Base-by-base conservation (phyloP, 2,888 invertebrate genomes). In the Caenorhabditis sulstoni region DNA sequence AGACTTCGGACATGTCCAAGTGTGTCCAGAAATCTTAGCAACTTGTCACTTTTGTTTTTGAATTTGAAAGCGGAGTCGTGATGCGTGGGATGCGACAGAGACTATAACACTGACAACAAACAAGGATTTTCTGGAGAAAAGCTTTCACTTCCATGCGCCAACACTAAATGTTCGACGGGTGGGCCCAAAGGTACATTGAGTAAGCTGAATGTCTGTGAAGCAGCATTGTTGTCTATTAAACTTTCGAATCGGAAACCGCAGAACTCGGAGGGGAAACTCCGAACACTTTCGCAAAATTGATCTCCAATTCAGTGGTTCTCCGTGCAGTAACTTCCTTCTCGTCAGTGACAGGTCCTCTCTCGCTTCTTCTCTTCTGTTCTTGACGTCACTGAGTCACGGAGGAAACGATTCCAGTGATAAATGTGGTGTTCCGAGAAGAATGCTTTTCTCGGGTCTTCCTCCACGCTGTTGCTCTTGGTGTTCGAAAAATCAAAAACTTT, bases 21-120 rank as follows among this genome's bases (percentile, higher is more conserved):
- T 47, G 61, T 70, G 62, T 71, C 7, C 62, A 55, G 45, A 59
- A 70, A 61, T 64, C 58, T 73, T 55, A 64, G 57, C 73, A 64
- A 73, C 64, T 64, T 73, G 73, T 73, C 73, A 64, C 57, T 73
- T 73, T 73, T 73, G 64, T 73, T 73, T 58, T 73, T 62, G 55
- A 71, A 64, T 64, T 58, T 12, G 14, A 11, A 61, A 61, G 44
- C 52, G 16, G 44, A 50, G 59, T 52, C 29, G 18, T 12, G 22
- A 55, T 55, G 73, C 73, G 73, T 57, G 73, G 57, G 64, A 57
- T 64, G 62, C 23, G 12, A 57, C 39, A 39, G 57, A 57, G 45
- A 71, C 53, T 47, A 50, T 53, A 35, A 62, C 55, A 55, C 44
- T 39, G 16, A 47, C 62, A 62, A 64, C 52, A 70, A 53, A 52